Evolutionary conservation across 2,113 vertebrate species (phyloP).

Genomic region (Elgaria multicarinata): DNA sequence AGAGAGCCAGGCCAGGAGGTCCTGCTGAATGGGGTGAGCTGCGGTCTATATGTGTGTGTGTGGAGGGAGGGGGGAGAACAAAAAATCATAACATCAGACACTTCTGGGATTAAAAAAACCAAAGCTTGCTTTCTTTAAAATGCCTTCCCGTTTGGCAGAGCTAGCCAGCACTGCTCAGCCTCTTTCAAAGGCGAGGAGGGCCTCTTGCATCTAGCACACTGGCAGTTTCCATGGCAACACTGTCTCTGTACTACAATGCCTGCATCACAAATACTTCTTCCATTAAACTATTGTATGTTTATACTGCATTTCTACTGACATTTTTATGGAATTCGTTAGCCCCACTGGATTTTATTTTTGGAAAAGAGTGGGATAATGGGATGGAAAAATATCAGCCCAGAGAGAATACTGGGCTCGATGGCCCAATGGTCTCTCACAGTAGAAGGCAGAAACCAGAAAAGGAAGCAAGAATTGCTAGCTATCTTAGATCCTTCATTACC

Average conservation of each 20-base stretch:
- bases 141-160: background rate
- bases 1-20: too few relatives aligned
- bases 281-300: background rate
- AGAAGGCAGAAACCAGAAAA: background rate
- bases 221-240: conserved; percentile 8
- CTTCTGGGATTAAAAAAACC: conserved; percentile 4
- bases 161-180: background rate
- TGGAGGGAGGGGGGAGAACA: too few relatives aligned
- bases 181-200: background rate
- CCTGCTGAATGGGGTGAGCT: too few relatives aligned
- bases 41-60: too few relatives aligned
- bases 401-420: background rate
- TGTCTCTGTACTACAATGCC: background rate
- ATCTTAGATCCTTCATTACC: background rate
- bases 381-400: background rate
- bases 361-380: too few relatives aligned
- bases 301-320: background rate
- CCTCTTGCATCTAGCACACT: background rate
- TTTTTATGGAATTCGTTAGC: background rate
- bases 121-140: background rate
- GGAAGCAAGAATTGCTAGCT: background rate
- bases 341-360: background rate
- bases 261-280: background rate
- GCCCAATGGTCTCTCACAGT: background rate
- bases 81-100: background rate